Conservation (phyloP, 1,140 invertebrate genomes). For the Drosophila prosaltans region DNA sequence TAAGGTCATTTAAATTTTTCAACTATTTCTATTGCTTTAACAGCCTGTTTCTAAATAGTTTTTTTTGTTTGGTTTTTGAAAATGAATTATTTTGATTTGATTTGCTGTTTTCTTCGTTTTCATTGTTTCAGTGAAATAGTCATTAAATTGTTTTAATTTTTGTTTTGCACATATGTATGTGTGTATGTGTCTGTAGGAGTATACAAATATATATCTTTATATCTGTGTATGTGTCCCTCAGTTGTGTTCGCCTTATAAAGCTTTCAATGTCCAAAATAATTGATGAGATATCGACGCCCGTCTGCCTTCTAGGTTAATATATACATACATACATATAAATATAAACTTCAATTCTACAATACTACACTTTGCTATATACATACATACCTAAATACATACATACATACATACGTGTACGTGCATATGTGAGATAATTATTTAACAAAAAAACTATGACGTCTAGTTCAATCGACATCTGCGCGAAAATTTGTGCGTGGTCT, state of each 20-base stretch:
- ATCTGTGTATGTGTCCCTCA: conserved; percentile 6
- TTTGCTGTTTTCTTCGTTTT: conserved; percentile 5
- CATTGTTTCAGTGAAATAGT: background rate
- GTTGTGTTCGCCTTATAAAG: conserved; percentile 42
- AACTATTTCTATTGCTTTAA: too few relatives aligned
- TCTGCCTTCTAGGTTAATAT: conserved; percentile 8
- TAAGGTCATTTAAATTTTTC: too few relatives aligned
- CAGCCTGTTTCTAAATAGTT: background rate
- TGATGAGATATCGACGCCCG: conserved; percentile 46
- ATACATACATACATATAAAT: background rate
- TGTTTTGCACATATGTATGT: background rate
- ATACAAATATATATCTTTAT: background rate
- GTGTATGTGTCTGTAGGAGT: background rate
- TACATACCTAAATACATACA: background rate
- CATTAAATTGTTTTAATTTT: conserved; percentile 12
- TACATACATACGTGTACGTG: conserved; percentile 12
- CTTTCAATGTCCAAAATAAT: conserved; percentile 52
- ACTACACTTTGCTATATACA: background rate
- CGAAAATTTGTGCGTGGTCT: conserved; percentile 26
- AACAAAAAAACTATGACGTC: conserved; percentile 47
- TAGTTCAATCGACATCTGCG: conserved; percentile 40
- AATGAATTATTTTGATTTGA: conserved; percentile 1
- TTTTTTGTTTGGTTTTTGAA: background rate
- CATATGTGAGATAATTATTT: conserved; percentile 30
- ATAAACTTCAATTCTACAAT: conserved; percentile 12